Percentiles rank a stretch among this genome's conserved stretches.
Evolutionary conservation across 2,888 invertebrate genomes (phyloP).

Genomic region (Myopa testacea): DNA sequence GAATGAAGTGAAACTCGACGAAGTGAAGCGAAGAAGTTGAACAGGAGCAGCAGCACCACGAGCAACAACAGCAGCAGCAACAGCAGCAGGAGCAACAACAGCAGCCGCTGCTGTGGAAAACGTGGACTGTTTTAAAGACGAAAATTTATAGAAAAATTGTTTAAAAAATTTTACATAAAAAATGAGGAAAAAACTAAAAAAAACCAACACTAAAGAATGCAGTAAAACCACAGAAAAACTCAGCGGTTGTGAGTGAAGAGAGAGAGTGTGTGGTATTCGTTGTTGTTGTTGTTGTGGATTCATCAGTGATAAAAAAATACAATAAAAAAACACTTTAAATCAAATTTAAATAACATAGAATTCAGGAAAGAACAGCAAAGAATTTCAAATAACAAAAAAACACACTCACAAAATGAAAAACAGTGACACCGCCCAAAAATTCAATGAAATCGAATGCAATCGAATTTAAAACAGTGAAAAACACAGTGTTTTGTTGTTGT

Average conservation of each 20-base stretch:
- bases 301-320: neutral
- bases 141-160: neutral
- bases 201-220: neutral
- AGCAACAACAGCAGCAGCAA: conserved; percentile 30
- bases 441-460: conserved; percentile 35
- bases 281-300: neutral
- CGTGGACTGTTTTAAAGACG: neutral
- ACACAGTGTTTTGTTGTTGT: neutral
- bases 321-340: neutral
- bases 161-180: neutral
- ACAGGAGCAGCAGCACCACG: conserved; percentile 24
- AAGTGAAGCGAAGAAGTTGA: conserved; percentile 48
- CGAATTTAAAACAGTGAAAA: neutral
- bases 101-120: conserved; percentile 2
- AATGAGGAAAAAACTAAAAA: neutral
- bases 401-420: neutral
- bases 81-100: conserved; percentile 12
- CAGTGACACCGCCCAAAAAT: conserved; percentile 48
- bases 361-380: conserved; percentile 11
- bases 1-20: conserved; percentile 60
- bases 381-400: conserved; percentile 10
- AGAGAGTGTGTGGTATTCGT: neutral
- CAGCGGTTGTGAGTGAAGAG: conserved; percentile 29
- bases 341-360: too few relatives aligned
- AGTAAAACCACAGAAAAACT: neutral